Base-by-base conservation (phyloP, 1,140 invertebrate species). In the Pseudachorutes palmiensis region DNA sequence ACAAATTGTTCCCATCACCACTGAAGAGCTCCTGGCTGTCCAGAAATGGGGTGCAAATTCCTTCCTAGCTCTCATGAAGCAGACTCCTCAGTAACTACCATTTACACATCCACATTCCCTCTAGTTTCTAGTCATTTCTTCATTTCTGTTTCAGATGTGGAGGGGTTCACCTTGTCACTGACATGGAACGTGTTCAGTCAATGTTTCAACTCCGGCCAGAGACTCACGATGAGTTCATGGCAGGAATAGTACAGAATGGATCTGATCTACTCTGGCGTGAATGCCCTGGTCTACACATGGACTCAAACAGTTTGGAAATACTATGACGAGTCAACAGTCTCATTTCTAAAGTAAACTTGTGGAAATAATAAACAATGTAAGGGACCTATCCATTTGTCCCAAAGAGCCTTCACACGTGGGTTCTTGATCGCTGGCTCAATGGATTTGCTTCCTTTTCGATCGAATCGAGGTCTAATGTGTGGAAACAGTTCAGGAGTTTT, bases 231-330 rank as follows among this genome's bases (percentile, higher is more conserved):
- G 82, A 87, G 76, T 84, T 93, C 32, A 86, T 91, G 74, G 80
- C 82, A 48, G 91, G 91, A 48, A 87, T 93, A 55, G 87, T 89
- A 71, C 80, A 81, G 31, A 88, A 92, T 75, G 91, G 91, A 1
- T 94, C 92, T 0, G 91, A 92, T 78, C 81, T 96, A n/a, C 32
- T 93, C 91, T 74, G 94, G 93, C 0, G 91, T 97, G 0, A 91
- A 90, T 73, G 90, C 90, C 1, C 81, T 9, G 12, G 59, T 14
- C 9, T 31, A 5, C 24, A 12, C 3, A 14, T 55, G 51, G 51
- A 55, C 51, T 24, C 12, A 9, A 22, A 22, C 9, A 14, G 51
- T 22, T 26, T 55, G 51, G 51, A 55, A 55, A 22, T 55, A 55
- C 24, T 55, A 55, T 22, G 51, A 55, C 24, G 24, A 55, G 5